These are phyloP conservation scores for Bagarius yarrelli DNA, from an alignment of 2,113 vertebrate genomes.

Conservation along the genomic window DNA sequence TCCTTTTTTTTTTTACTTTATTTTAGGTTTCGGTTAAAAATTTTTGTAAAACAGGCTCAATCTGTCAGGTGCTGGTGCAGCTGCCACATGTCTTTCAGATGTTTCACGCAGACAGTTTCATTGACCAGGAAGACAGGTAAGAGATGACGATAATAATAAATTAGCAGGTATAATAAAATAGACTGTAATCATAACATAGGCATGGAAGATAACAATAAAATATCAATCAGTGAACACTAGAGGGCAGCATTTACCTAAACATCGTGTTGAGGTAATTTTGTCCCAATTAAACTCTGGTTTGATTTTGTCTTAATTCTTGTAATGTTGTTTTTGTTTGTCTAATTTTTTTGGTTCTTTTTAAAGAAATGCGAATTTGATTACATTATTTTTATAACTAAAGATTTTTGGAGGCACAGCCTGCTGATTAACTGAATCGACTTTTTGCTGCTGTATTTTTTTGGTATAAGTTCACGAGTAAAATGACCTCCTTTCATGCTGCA, in stretches of 20 bases:
- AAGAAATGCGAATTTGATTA: too few species aligned
- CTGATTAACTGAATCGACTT: not conserved
- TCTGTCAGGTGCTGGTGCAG: constrained; percentile 88
- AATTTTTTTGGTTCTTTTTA: not conserved
- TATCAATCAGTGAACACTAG: constrained; percentile 34
- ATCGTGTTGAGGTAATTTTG: not conserved
- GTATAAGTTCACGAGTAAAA: not conserved
- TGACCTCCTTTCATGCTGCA: constrained; percentile 52
- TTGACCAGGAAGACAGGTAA: constrained; percentile 80
- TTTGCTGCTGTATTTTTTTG: not conserved
- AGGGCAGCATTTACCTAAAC: constrained; percentile 24
- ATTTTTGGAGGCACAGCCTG: not conserved
- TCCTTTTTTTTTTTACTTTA: not conserved
- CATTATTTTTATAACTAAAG: too few species aligned
- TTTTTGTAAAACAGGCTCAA: constrained; percentile 78
- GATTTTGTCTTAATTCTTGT: constrained; percentile 16
- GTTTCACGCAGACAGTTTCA: constrained; percentile 74
- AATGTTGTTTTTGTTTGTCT: not conserved
- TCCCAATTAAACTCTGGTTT: not conserved
- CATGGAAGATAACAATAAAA: not conserved
- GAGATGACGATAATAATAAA: not conserved
- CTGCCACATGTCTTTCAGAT: constrained; percentile 93
- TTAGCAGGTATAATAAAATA: too few species aligned
- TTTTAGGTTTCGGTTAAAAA: constrained; percentile 80
- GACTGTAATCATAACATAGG: too few species aligned